These are phyloP conservation scores for Oligia fasciuncula DNA, from an alignment of 2,888 invertebrate species.

Conservation along the genomic window DNA sequence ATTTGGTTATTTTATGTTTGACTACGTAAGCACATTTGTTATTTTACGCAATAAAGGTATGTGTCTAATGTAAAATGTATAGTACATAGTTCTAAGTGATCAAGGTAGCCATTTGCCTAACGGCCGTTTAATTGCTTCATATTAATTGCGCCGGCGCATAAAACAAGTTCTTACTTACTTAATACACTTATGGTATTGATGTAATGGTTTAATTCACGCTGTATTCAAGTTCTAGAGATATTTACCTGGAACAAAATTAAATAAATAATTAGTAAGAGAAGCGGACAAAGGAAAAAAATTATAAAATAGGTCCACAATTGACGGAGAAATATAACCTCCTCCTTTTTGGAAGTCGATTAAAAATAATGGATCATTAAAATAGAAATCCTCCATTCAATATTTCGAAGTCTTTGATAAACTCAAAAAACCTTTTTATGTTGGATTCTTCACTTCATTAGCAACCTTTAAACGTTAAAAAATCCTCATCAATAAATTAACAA, in stretches of 20 bases:
- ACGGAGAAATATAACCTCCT: too few relatives aligned
- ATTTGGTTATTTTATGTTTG: background rate
- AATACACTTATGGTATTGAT: conserved; percentile 41
- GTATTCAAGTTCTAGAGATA: conserved; percentile 21
- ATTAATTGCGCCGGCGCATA: conserved; percentile 44
- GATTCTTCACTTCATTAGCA: background rate
- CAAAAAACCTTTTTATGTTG: background rate
- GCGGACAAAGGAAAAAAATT: background rate
- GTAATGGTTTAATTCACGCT: conserved; percentile 37
- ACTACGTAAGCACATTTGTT: background rate
- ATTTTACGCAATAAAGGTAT: conserved; percentile 5
- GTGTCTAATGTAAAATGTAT: conserved; percentile 40
- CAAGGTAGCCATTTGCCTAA: conserved; percentile 59
- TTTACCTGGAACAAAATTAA: conserved; percentile 62
- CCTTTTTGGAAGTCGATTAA: too few relatives aligned
- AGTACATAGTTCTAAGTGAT: conserved; percentile 44
- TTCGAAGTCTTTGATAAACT: background rate
- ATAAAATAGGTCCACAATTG: too few relatives aligned
- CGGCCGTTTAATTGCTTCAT: conserved; percentile 59
- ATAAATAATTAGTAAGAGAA: conserved; percentile 18
- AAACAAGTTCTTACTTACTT: conserved; percentile 58
- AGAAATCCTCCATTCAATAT: background rate
- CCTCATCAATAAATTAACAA: conserved; percentile 25
- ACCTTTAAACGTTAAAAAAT: conserved; percentile 3
- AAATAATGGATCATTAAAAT: background rate